Percentiles rank a stretch among this genome's conserved stretches.
Evolutionary conservation across 1,140 invertebrate genomes (phyloP).

Genomic region (Acyrthosiphon pisum): DNA sequence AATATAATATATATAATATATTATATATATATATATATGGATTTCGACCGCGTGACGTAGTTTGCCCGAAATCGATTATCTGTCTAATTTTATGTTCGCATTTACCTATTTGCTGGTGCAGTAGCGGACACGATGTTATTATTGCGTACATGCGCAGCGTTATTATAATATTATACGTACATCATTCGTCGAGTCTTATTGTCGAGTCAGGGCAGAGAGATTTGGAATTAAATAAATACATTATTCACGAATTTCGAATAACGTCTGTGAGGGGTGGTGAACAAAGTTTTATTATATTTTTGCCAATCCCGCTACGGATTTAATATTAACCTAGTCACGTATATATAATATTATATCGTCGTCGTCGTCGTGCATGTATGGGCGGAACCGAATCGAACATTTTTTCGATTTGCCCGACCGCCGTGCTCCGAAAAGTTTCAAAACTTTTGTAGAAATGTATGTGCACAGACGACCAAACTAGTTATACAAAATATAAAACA

Average conservation of each 20-base stretch:
- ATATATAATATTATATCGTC: not conserved
- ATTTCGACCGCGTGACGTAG: not conserved
- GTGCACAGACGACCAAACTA: not conserved
- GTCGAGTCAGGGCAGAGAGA: not conserved
- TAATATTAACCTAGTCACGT: constrained; percentile 17
- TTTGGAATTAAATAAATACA: constrained; percentile 19
- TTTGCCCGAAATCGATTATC: not conserved
- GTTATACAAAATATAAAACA: not conserved
- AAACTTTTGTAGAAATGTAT: not conserved
- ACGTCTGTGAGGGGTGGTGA: not conserved
- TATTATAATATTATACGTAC: not conserved
- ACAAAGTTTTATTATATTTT: constrained; percentile 19
- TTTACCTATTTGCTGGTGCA: not conserved
- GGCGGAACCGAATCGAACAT: not conserved
- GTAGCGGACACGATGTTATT: not conserved
- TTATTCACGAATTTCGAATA: not conserved
- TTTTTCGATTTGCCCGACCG: not conserved
- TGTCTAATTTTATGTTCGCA: not conserved
- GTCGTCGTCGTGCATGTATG: not conserved
- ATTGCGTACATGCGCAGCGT: not conserved
- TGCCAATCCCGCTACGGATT: not conserved
- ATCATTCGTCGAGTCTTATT: not conserved
- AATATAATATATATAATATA: not conserved
- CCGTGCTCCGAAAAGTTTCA: not conserved
- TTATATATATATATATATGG: too few relatives aligned